A percentile compares a stretch with the other conserved stretches of the same genome.
These are phyloP conservation scores for Mesoclemmys tuberculata DNA, from an alignment of 2,113 vertebrate genomes.

Conservation along the genomic window DNA sequence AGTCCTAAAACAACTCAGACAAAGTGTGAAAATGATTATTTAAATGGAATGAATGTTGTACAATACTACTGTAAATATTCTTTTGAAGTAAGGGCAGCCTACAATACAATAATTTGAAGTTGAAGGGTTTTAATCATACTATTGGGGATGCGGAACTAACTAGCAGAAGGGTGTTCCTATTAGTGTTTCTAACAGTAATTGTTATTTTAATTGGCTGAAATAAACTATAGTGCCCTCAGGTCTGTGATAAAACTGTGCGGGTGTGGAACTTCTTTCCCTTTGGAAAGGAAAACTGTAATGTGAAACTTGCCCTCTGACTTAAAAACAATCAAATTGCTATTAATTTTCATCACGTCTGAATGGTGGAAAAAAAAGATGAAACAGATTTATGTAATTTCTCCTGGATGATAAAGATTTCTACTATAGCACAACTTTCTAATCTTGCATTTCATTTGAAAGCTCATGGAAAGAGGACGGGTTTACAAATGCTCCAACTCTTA, in stretches of 20 bases:
- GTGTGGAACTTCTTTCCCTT: constrained; percentile 22
- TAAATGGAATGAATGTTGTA: constrained; percentile 5
- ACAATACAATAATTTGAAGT: constrained; percentile 28
- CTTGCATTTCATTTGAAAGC: not conserved
- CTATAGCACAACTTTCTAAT: not conserved
- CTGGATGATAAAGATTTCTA: not conserved
- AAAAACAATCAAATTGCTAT: not conserved
- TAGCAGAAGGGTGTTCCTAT: constrained; percentile 24
- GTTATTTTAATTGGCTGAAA: constrained; percentile 77
- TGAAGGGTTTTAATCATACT: constrained; percentile 51
- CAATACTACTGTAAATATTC: not conserved
- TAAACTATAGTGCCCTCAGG: constrained; percentile 56
- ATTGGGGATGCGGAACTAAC: constrained; percentile 8
- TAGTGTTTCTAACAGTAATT: constrained; percentile 60
- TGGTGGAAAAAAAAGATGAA: not conserved
- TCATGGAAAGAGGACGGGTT: not conserved
- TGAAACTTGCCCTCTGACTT: constrained; percentile 30
- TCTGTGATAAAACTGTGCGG: constrained; percentile 18
- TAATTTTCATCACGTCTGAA: constrained; percentile 1
- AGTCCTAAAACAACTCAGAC: not conserved
- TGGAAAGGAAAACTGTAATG: constrained; percentile 11
- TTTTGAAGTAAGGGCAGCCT: not conserved
- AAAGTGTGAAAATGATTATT: constrained; percentile 23
- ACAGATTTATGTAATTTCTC: not conserved
- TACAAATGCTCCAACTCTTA: not conserved